Evolutionary conservation across 2,113 vertebrate species (phyloP).

Genomic region (Microtus pennsylvanicus): DNA sequence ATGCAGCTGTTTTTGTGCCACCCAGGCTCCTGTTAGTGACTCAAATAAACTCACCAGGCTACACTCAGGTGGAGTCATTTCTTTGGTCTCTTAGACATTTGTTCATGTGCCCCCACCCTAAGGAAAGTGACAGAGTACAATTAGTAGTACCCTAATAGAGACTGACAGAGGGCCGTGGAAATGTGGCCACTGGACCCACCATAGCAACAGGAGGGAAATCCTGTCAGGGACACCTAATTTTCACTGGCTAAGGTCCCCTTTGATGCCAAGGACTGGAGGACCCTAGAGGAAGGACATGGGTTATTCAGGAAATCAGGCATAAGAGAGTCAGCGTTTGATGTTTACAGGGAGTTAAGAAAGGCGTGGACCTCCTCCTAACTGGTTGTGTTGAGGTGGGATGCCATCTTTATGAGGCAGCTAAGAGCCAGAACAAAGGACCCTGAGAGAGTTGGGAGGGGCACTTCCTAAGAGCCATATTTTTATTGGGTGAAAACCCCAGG

Average conservation of each 20-base stretch:
- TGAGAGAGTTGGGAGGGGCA: background rate
- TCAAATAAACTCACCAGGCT: background rate
- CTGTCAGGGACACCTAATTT: background rate
- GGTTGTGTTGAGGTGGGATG: background rate
- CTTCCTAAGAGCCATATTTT: background rate
- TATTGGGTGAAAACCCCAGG: background rate
- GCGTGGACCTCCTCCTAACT: background rate
- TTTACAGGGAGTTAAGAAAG: background rate
- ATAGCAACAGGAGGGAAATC: background rate
- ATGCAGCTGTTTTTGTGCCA: background rate
- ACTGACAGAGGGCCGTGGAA: too few species aligned
- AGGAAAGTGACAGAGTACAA: too few species aligned
- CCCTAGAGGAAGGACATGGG: background rate
- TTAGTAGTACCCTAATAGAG: background rate
- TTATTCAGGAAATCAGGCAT: background rate
- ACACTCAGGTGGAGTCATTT: background rate
- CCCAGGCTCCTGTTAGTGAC: background rate
- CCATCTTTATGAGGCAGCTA: background rate
- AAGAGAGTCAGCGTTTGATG: background rate
- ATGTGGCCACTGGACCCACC: too few species aligned
- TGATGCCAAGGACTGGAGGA: background rate
- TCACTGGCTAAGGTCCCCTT: background rate
- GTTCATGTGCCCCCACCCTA: background rate
- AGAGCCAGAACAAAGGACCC: background rate
- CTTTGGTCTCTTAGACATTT: background rate